phyloP scores from a whole-genome alignment of 2,888 invertebrate genomes.

The Phania funesta region DNA sequence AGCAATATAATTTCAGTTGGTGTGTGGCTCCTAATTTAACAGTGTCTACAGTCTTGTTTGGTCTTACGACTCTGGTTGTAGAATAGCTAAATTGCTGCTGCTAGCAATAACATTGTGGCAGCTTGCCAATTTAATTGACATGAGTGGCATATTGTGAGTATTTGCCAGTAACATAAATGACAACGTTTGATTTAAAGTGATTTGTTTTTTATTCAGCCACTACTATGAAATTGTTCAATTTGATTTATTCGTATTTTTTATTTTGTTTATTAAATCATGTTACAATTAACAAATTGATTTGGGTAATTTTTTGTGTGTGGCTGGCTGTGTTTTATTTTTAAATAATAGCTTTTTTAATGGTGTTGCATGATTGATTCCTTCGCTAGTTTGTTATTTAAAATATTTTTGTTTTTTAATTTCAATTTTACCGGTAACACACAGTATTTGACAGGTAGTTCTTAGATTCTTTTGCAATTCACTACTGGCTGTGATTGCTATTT shows the following conservation, averaged over 20 bases:
- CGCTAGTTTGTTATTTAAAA: neutral
- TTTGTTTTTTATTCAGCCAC: constrained; percentile 28
- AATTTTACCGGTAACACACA: constrained; percentile 16
- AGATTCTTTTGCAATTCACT: constrained; percentile 8
- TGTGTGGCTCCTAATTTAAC: neutral
- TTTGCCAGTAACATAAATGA: neutral
- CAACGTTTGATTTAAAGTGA: constrained; percentile 30
- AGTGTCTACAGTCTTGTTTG: too few relatives aligned
- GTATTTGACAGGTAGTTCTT: constrained; percentile 23
- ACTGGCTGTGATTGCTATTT: neutral
- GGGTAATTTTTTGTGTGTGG: constrained; percentile 13
- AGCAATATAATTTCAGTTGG: too few relatives aligned
- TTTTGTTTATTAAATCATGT: constrained; percentile 5
- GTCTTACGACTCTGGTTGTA: neutral
- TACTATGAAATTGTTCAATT: constrained; percentile 27
- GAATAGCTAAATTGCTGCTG: constrained; percentile 11
- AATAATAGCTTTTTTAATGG: constrained; percentile 6
- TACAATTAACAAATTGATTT: constrained; percentile 44
- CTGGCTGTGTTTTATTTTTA: constrained; percentile 8
- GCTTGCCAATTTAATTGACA: constrained; percentile 25
- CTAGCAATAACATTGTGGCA: neutral
- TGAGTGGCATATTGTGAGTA: neutral
- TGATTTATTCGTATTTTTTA: constrained; percentile 13
- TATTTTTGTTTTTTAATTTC: neutral
- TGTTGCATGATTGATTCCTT: constrained; percentile 33